These are phyloP conservation scores for Silurus aristotelis DNA, from an alignment of 2,797 vertebrate species.

Conservation along the genomic window DNA sequence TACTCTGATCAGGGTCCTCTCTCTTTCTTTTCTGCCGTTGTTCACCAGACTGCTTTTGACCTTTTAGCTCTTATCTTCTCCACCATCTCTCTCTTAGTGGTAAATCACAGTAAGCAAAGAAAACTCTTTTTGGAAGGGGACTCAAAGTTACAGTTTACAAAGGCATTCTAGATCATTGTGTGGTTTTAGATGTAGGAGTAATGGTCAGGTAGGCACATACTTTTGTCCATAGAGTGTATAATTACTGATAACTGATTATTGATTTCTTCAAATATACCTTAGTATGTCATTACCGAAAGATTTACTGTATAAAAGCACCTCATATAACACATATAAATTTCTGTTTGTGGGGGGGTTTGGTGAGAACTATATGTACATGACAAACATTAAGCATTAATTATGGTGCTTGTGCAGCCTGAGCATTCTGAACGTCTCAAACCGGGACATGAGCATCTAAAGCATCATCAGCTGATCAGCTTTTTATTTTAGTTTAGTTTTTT, in stretches of 20 bases:
- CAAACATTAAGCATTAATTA: neutral
- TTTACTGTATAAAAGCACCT: neutral
- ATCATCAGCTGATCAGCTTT: no score
- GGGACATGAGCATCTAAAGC: neutral
- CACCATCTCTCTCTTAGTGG: no score
- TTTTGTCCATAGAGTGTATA: neutral
- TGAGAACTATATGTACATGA: no score
- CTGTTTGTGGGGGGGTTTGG: no score
- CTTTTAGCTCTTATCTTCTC: no score
- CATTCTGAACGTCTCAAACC: conserved; percentile 15
- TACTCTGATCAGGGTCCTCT: no score
- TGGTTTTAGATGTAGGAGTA: neutral
- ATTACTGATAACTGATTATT: neutral
- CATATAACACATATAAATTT: no score
- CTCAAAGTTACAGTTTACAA: neutral
- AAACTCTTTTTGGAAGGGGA: neutral
- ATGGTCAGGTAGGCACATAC: neutral
- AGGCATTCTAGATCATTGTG: neutral
- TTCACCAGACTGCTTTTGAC: no score
- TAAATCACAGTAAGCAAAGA: no score
- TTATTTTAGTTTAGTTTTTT: no score
- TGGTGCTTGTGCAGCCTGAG: neutral
- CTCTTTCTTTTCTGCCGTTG: no score
- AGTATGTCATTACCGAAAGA: neutral
- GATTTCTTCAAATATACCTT: neutral